These are phyloP conservation scores for Sphaerodactylus townsendi DNA, from an alignment of 2,113 vertebrate genomes.

Conservation along the genomic window DNA sequence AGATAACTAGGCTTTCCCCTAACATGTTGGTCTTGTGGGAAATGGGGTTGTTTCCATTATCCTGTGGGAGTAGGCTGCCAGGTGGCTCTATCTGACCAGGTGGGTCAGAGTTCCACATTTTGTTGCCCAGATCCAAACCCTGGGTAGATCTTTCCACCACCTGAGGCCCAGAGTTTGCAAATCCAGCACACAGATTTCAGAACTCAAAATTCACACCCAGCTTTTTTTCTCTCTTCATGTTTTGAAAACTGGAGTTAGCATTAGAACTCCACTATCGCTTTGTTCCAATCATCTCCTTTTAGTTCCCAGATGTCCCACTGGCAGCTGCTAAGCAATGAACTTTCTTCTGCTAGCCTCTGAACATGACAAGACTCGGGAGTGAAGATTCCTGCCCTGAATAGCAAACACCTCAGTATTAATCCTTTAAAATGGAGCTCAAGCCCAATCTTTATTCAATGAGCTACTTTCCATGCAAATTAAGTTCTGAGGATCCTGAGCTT, in stretches of 20 bases:
- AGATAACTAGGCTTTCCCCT: too few species aligned
- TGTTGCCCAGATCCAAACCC: background rate
- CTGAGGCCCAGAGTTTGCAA: background rate
- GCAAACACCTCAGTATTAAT: constrained; percentile 8
- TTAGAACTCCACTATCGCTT: background rate
- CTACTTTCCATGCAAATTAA: constrained; percentile 27
- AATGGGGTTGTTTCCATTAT: too few species aligned
- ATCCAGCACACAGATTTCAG: background rate
- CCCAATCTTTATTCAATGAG: background rate
- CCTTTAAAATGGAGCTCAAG: constrained; percentile 2
- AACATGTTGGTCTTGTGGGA: too few species aligned
- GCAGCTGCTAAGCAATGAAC: background rate
- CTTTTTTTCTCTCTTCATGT: background rate
- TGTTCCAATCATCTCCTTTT: background rate
- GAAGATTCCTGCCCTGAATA: background rate
- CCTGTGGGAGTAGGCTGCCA: too few species aligned
- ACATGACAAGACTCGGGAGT: too few species aligned
- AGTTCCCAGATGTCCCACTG: background rate
- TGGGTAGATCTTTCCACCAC: background rate
- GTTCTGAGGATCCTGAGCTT: background rate
- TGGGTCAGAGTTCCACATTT: background rate
- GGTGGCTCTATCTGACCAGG: too few species aligned
- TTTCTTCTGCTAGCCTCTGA: background rate
- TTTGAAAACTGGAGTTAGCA: background rate
- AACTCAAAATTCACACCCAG: background rate